These are phyloP conservation scores for Gyps fulvus DNA, from an alignment of 2,113 vertebrate species.

Conservation along the genomic window DNA sequence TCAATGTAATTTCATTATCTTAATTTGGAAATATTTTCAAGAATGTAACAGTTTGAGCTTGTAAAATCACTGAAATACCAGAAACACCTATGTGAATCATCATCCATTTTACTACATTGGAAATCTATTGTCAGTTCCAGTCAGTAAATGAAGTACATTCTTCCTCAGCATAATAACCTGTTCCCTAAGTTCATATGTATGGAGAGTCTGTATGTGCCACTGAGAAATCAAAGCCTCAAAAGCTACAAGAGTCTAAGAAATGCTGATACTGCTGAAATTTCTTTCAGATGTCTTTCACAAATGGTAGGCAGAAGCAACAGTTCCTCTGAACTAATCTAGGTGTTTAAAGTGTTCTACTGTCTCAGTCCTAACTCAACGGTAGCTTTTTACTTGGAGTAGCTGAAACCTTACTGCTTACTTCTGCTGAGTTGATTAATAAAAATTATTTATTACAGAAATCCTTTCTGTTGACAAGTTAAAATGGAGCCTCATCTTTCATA, in stretches of 20 bases:
- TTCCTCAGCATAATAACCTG: not conserved
- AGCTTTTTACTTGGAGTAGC: slow-evolving; percentile 36
- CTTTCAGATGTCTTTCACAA: not conserved
- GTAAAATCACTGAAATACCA: not conserved
- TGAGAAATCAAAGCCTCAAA: not conserved
- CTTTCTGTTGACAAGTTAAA: slow-evolving; percentile 83
- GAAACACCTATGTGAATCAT: not conserved
- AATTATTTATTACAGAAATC: slow-evolving; percentile 88
- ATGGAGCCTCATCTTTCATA: slow-evolving; percentile 83
- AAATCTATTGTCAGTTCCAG: not conserved
- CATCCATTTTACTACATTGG: not conserved
- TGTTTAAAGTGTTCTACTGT: not conserved
- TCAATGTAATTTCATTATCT: not conserved
- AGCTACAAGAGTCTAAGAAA: not conserved
- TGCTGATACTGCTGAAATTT: not conserved
- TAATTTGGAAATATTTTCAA: not conserved
- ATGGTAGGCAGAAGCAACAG: not conserved
- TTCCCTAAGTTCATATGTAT: accelerated
- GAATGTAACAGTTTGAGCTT: not conserved
- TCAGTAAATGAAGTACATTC: not conserved
- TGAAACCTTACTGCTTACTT: slow-evolving; percentile 54
- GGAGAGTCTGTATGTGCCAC: not conserved
- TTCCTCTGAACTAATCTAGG: not conserved
- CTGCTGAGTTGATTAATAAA: slow-evolving; percentile 84
- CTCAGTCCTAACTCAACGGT: not conserved